Conservation (phyloP, 1,140 invertebrate species). For the Lordiphosa clarofinis region DNA sequence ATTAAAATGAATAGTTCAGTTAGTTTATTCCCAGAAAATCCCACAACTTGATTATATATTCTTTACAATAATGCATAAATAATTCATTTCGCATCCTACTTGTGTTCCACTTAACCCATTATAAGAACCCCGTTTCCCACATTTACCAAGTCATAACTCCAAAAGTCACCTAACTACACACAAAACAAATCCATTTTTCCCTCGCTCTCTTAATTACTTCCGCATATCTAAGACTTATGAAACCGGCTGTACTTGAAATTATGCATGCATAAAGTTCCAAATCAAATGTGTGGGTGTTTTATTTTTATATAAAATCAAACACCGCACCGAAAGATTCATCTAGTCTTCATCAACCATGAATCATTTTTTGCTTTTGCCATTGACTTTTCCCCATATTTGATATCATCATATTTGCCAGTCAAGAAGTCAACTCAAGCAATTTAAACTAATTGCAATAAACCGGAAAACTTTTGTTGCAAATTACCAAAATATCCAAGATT, state of each 20-base stretch:
- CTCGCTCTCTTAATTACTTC: conserved; percentile 35
- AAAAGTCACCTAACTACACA: conserved; percentile 19
- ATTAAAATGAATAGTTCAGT: neutral
- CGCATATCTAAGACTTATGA: conserved; percentile 33
- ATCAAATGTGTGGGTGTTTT: conserved; percentile 5
- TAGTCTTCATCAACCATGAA: too few relatives aligned
- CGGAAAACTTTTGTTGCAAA: conserved; percentile 42
- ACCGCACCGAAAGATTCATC: too few relatives aligned
- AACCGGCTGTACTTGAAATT: conserved; percentile 61
- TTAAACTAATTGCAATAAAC: conserved; percentile 31
- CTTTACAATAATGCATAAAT: conserved; percentile 1
- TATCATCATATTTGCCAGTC: neutral
- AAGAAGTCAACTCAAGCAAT: conserved; percentile 23
- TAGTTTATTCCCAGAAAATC: neutral
- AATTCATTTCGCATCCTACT: conserved; percentile 7
- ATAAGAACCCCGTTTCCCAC: too few relatives aligned
- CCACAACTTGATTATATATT: too few relatives aligned
- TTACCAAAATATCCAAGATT: conserved; percentile 43
- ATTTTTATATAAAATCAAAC: too few relatives aligned
- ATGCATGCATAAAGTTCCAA: conserved; percentile 35
- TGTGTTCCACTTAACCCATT: neutral
- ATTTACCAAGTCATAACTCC: conserved; percentile 6
- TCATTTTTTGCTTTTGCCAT: too few relatives aligned
- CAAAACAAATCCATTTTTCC: too few relatives aligned
- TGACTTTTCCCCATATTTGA: too few relatives aligned